These are phyloP conservation scores for Hypotaenidia okinawae DNA, from an alignment of 2,797 vertebrate genomes.

Conservation along the genomic window DNA sequence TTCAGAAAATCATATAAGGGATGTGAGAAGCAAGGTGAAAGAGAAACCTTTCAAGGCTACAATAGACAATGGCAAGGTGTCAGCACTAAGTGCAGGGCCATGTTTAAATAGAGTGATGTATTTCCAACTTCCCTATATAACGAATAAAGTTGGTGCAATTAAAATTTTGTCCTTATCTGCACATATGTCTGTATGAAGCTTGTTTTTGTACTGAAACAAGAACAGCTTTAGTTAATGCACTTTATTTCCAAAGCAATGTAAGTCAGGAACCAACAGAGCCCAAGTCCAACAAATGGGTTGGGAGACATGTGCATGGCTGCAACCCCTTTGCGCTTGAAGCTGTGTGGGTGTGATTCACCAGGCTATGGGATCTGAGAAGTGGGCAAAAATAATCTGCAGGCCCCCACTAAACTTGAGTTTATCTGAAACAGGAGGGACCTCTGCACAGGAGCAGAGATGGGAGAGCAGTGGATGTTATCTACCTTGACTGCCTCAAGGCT, in stretches of 20 bases:
- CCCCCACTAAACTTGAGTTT: not conserved
- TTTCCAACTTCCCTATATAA: not conserved
- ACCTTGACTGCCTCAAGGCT: no score
- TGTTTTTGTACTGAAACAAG: not conserved
- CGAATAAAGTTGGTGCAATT: not conserved
- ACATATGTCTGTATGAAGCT: not conserved
- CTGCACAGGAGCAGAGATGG: not conserved
- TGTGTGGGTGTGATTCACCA: not conserved
- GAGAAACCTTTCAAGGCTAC: not conserved
- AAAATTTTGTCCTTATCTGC: not conserved
- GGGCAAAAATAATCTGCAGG: not conserved
- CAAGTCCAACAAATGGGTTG: not conserved
- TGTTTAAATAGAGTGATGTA: accelerated
- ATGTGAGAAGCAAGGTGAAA: accelerated
- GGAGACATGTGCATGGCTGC: not conserved
- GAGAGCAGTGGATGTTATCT: no score
- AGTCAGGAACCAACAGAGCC: not conserved
- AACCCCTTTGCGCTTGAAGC: not conserved
- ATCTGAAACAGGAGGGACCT: not conserved
- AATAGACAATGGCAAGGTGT: not conserved
- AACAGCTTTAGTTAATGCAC: not conserved
- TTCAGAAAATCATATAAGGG: not conserved
- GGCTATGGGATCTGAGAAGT: not conserved
- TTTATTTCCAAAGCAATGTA: not conserved
- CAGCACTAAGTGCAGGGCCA: not conserved